Base-by-base conservation (phyloP, 2,888 invertebrate species). In the Macaria liturata region DNA sequence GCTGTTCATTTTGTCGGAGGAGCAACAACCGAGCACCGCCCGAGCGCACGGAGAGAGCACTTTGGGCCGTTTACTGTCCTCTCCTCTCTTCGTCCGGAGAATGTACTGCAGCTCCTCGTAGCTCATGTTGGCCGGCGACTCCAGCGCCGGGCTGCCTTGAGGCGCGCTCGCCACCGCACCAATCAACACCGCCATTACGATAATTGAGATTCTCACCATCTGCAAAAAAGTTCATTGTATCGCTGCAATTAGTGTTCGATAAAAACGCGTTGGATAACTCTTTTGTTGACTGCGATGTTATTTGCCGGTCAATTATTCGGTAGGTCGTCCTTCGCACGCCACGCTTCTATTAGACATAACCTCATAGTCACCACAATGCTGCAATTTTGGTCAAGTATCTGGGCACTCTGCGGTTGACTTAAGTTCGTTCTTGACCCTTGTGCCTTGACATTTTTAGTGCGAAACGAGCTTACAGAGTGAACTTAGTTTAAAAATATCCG, bases 21-120 rank as follows among this genome's bases (percentile, higher is more conserved):
- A 88, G 72, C 97, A 97, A 74, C 97, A 97, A 2, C 94, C 93
- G 4, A 96, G 85, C 50, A 96, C 95, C 0, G 96, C 96, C 94
- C 95, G 94, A 0, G 95, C 94, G 71, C 97, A 97, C 0, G 93
- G 91, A 6, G 94, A 91, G 0, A 95, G 88, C 32, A 60, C 69
- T 46, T 74, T 82, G 0, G 78, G 75, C 4, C 69, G 74, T n/a
- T 62, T 62, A 7, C 46, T 49, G 0, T 59, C 55, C 6, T 71
- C 65, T 1, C 89, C 88, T 43, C 64, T 72, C 56, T 79, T 80
- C 0, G 70, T 66, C 62, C 76, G 67, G 0, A 84, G 58, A 45
- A 91, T 84, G 54, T 75, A 88, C n/a, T 77, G 44, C 1, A 90
- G 62, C 58, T 91, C 91, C 43, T 86, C 78, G 37, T 79, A 74